These are phyloP conservation scores for Sympetrum striolatum DNA, from an alignment of 2,888 invertebrate genomes.

Conservation along the genomic window DNA sequence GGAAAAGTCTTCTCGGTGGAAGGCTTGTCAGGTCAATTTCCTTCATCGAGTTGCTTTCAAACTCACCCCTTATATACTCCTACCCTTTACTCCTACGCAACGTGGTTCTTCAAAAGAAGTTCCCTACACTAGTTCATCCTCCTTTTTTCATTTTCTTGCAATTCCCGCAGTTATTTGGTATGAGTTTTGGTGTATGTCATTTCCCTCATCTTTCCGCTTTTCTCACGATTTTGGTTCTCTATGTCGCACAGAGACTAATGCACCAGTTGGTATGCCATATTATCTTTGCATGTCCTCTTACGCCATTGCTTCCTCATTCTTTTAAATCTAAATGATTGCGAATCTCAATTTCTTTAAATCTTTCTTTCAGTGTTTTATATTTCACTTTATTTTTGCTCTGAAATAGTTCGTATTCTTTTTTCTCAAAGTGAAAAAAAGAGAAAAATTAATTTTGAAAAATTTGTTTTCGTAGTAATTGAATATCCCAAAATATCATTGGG, in stretches of 20 bases:
- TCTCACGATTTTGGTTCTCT: neutral
- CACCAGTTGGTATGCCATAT: neutral
- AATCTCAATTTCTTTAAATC: no score
- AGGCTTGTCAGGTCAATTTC: neutral
- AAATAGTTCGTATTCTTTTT: no score
- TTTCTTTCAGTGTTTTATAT: no score
- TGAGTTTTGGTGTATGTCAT: neutral
- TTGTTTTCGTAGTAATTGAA: no score
- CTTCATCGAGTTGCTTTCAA: neutral
- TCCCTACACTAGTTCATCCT: neutral
- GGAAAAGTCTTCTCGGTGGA: neutral
- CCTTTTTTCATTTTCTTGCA: neutral
- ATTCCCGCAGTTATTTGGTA: neutral
- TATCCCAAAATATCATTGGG: no score
- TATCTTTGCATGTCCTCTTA: neutral
- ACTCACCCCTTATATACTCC: neutral
- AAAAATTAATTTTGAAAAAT: no score
- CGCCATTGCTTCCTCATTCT: no score
- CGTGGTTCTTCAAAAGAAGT: neutral
- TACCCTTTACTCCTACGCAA: neutral
- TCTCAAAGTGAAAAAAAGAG: no score
- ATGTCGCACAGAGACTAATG: neutral
- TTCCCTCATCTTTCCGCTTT: neutral
- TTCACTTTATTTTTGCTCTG: no score
- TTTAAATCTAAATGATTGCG: no score